Evolutionary conservation across 37 sponge, comb jelly and placozoan species (phyloP), one percentile per base, ranked within the genome.

Genomic region (Diacarnus erythraeanus): DNA sequence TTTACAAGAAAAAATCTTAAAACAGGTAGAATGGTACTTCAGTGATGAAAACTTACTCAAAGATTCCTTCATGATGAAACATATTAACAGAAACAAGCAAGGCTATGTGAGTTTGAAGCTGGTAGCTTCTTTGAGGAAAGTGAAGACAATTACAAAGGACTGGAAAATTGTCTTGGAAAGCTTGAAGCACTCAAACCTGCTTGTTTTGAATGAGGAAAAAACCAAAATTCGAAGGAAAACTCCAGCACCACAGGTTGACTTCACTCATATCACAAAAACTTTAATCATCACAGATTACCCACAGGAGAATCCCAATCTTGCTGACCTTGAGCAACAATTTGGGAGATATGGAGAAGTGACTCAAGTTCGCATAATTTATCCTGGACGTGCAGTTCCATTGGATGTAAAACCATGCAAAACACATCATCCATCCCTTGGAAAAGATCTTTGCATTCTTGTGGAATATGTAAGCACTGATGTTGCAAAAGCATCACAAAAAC

Each of bases 21-120:
- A 91, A 38, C 97, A 94, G 69, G 83, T 97, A 39, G 97, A 97
- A 58, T 97, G 84, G 78, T 97, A 97, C 71, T 97, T 97, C 80
- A 92, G 97, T 71, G 94, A 97, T 79, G 97, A 94, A 38, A 92
- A 97, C 69, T 66, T 97, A n/a, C 74, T 76, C 67, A 91, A 92
- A 38, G 94, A 97, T 40, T 83, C 90, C 37, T 94, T 94, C 47
- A 65, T 97, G 47, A 83, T 88, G 80, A 97, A 94, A 72, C 97
- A 97, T 83, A 97, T 97, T 60, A 73, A 75, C 43, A 66, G 94
- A 8, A 94, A 94, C 74, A 86, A 89, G 56, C 86, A 86, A 56
- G 97, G 97, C 12, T 91, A 81, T 38, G 97, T 97, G 27, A 94
- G 90, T 42, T 71, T 97, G 25, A 97, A 94, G 77, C 77, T 94